Evolutionary conservation across 1,140 invertebrate genomes (phyloP), one percentile per base, ranked within the genome.

Genomic region (Mercenaria mercenaria): DNA sequence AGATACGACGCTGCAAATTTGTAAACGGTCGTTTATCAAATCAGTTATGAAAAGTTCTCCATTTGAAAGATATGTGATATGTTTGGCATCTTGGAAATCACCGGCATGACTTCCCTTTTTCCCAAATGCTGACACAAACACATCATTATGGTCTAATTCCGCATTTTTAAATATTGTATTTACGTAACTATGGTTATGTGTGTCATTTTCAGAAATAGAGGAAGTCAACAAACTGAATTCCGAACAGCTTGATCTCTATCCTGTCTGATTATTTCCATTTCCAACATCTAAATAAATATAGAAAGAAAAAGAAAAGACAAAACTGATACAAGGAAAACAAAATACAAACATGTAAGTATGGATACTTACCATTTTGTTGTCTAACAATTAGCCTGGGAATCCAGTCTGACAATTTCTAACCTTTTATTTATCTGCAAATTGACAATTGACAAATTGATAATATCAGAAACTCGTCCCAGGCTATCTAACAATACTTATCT

Each of bases 21-120:
- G 91, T 29, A 93, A 52, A 26, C 88, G 77, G 64, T 69, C 91
- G 76, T 91, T 92, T 37, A 92, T 67, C 34, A 90, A 82, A 85
- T 93, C 92, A 20, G 91, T 90, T 23, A 92, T 84, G 11, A 93
- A 20, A 37, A 93, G 26, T 11, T 59, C 47, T 0, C 76, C 76
- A n/a, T 89, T 37, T 10, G 32, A 3, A 3, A 91, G 15, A 41
- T 32, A 87, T 26, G 76, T 64, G 3, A 93, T 61, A 39, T 90
- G 69, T 26, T 91, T 91, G 10, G 91, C 91, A 37, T 93, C 91
- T 47, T 92, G 80, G 43, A 91, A 89, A 20, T 91, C 47, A 0
- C 92, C 92, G 26, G 61, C 34, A 1, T 82, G 50, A 10, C 61
- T 89, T 23, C 91, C 91, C 64, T 88, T 83, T 29, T 74, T 84